phyloP scores from a whole-genome alignment of 2,797 vertebrate genomes.

The Poeciliopsis infans region DNA sequence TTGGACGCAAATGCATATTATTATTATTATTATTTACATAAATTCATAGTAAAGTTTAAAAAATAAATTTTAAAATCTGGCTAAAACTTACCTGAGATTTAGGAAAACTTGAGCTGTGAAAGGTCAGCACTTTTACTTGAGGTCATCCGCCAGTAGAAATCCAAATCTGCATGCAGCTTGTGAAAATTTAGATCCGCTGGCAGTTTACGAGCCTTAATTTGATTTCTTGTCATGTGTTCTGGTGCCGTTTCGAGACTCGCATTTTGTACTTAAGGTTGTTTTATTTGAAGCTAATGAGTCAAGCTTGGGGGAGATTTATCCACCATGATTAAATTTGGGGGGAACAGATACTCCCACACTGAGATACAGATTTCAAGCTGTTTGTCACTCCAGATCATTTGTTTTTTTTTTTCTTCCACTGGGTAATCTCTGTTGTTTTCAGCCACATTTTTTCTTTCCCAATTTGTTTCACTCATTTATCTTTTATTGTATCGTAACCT shows the following conservation, averaged over 20 bases:
- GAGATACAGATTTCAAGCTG: constrained; percentile 37
- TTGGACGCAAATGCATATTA: too few relatives aligned
- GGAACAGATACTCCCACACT: constrained; percentile 27
- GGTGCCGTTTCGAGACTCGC: not conserved
- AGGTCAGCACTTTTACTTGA: not conserved
- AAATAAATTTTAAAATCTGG: not conserved
- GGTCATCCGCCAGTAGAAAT: not conserved
- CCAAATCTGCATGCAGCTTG: not conserved
- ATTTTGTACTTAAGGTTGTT: constrained; percentile 11
- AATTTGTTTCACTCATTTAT: constrained; percentile 41
- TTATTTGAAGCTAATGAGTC: constrained; percentile 17
- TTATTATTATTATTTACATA: not conserved
- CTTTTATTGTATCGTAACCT: constrained; percentile 59
- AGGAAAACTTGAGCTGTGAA: not conserved
- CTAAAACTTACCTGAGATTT: not conserved
- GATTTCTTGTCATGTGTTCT: constrained; percentile 21
- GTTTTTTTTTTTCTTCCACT: not conserved
- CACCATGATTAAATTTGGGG: constrained; percentile 23
- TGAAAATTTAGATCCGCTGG: not conserved
- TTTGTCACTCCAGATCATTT: constrained; percentile 48
- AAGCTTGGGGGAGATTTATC: constrained; percentile 14
- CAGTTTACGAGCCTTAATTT: not conserved
- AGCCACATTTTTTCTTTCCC: constrained; percentile 27
- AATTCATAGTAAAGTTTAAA: not conserved
- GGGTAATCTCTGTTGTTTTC: constrained; percentile 9